A percentile compares a stretch with the other conserved stretches of the same genome.
phyloP scores from a whole-genome alignment of 2,113 vertebrate species.

The Pachypanchax playfairii region DNA sequence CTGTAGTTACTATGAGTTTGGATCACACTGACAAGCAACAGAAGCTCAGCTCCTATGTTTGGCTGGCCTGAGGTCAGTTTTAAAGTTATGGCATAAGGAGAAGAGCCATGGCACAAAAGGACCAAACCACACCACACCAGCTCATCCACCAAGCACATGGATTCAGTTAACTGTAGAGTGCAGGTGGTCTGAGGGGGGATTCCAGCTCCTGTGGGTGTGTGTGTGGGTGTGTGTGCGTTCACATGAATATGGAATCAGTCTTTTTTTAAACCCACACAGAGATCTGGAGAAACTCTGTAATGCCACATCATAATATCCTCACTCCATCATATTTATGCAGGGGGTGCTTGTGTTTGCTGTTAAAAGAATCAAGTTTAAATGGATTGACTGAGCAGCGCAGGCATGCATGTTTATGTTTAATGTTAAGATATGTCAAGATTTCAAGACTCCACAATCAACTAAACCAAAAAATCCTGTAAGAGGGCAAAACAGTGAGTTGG shows the following conservation, averaged over 20 bases:
- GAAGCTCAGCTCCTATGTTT: constrained; percentile 13
- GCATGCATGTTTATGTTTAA: background rate
- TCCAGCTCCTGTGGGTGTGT: constrained; percentile 45
- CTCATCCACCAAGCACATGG: constrained; percentile 69
- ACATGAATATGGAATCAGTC: constrained; percentile 15
- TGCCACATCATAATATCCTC: constrained; percentile 5
- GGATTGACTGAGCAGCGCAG: background rate
- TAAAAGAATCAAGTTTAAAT: background rate
- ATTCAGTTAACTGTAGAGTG: constrained; percentile 73
- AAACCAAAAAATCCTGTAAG: background rate
- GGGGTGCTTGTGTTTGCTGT: background rate
- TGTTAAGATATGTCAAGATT: background rate
- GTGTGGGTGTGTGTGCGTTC: constrained; percentile 15
- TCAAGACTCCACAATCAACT: background rate
- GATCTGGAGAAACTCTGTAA: constrained; percentile 2
- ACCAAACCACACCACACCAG: constrained; percentile 56
- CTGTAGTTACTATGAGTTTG: background rate
- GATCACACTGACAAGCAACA: constrained; percentile 14
- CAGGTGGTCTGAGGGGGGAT: constrained; percentile 77
- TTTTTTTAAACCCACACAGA: constrained; percentile 22
- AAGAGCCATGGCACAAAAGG: constrained; percentile 55
- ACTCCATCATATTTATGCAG: background rate
- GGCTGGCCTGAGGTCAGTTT: constrained; percentile 48
- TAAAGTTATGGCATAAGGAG: constrained; percentile 56
- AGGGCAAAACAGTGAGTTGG: background rate